Evolutionary conservation across 1,140 invertebrate genomes (phyloP), one percentile per base, ranked within the genome.

Genomic region (Acyrthosiphon pisum): DNA sequence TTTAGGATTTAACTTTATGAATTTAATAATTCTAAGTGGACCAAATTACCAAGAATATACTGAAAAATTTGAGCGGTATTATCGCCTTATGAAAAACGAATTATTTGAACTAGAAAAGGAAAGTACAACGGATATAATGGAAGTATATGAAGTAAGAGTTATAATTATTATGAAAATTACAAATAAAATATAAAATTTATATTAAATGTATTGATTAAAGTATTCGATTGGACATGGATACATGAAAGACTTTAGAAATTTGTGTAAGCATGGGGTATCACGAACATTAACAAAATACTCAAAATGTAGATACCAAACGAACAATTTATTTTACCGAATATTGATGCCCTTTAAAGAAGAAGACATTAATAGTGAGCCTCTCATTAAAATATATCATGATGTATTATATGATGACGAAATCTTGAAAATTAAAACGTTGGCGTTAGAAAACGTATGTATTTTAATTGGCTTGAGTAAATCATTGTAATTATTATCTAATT

Each of bases 161-260:
- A 88, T 9, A 4, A n/a, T 86, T 18, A 11, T 81, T 30, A 30
- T 6, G 20, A 30, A 30, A 46, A 6, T 46, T 46, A 44, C 22
- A 81, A 35, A 41, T 9, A 7, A 37, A n/a, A 83, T 2, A 83
- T 9, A 30, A 8, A 30, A 60, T 3, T 60, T 60, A 30, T 30
- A 60, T 60, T 60, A 9, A 60, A 60, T 60, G 30, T 30, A 4
- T 60, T 30, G 30, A 11, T 60, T 60, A 11, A 60, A 83, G 81
- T 6, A 0, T 37, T 83, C 41, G 20, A 0, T 9, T 11, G 2
- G 1, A 37, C 2, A 2, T 41, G 0, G 0, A 41, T 2, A 0
- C 23, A 9, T 30, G 30, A 46, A 46, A 2, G 23, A 48, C 20
- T 86, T 86, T 88, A 88, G 9, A 53, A 0, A 50, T 22, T 88